These are phyloP conservation scores for Pseudonaja textilis DNA, from an alignment of 2,113 vertebrate species.

Conservation along the genomic window DNA sequence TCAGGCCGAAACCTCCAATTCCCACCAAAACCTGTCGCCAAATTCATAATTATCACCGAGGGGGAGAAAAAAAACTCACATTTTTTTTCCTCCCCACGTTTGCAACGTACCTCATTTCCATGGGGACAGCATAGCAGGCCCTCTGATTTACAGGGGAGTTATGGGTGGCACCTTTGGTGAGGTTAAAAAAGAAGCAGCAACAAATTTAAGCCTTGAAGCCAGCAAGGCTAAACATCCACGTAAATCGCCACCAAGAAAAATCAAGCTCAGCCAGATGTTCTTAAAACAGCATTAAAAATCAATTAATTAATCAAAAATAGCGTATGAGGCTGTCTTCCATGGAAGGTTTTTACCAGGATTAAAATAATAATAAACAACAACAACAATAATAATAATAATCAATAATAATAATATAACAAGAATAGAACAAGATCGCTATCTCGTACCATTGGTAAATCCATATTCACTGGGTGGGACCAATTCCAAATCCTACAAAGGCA, in stretches of 20 bases:
- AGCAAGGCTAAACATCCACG: neutral
- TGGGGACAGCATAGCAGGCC: conserved; percentile 10
- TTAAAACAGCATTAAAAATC: neutral
- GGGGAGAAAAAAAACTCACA: no score
- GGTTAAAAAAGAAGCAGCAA: no score
- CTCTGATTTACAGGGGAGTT: neutral
- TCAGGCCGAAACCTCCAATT: neutral
- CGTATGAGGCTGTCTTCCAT: no score
- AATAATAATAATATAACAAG: no score
- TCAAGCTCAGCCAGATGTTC: neutral
- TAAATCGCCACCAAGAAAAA: neutral
- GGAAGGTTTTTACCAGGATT: neutral
- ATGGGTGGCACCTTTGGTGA: neutral
- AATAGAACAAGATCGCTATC: accelerated
- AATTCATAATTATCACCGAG: neutral
- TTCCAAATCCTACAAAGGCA: neutral
- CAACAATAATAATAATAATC: no score
- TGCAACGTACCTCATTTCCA: conserved; percentile 47
- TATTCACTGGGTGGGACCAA: neutral
- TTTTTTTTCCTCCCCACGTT: neutral
- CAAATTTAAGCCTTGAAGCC: neutral
- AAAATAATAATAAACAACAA: neutral
- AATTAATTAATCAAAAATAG: neutral
- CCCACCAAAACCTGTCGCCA: neutral
- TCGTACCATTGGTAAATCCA: neutral